These are phyloP conservation scores for Microctonus aethiopoides DNA, from an alignment of 2,888 invertebrate species.

Conservation along the genomic window DNA sequence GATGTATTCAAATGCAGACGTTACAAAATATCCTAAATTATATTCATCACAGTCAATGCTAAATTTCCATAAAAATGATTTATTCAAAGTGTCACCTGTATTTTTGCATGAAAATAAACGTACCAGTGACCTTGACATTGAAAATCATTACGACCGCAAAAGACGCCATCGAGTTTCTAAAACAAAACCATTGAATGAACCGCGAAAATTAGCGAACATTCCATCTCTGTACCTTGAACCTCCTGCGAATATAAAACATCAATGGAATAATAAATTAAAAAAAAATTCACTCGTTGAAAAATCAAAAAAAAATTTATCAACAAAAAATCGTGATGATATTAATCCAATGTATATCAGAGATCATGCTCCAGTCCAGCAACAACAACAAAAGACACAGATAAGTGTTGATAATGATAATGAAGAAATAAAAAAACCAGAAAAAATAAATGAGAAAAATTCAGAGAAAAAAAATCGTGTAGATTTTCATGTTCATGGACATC, in stretches of 20 bases:
- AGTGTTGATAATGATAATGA: no score
- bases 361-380: constrained; percentile 48
- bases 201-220: constrained; percentile 9
- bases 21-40: not conserved
- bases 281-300: constrained; percentile 27
- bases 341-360: constrained; percentile 47
- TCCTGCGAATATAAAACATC: constrained; percentile 33
- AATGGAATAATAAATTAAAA: constrained; percentile 27
- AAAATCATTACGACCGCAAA: constrained; percentile 5
- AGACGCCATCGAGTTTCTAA: not conserved
- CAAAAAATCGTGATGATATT: constrained; percentile 32
- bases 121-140: constrained; percentile 18
- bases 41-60: not conserved
- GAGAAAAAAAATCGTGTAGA: constrained; percentile 71
- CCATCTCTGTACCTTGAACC: constrained; percentile 44
- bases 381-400: constrained; percentile 10
- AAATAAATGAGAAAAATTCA: constrained; percentile 34
- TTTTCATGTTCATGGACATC: constrained; percentile 85
- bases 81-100: not conserved
- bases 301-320: constrained; percentile 14
- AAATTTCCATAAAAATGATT: not conserved
- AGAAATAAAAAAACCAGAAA: constrained; percentile 17
- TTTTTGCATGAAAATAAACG: constrained; percentile 3
- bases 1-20: not conserved
- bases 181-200: not conserved